These are phyloP conservation scores for Eolophus roseicapilla DNA, from an alignment of 2,113 vertebrate genomes.

Conservation along the genomic window DNA sequence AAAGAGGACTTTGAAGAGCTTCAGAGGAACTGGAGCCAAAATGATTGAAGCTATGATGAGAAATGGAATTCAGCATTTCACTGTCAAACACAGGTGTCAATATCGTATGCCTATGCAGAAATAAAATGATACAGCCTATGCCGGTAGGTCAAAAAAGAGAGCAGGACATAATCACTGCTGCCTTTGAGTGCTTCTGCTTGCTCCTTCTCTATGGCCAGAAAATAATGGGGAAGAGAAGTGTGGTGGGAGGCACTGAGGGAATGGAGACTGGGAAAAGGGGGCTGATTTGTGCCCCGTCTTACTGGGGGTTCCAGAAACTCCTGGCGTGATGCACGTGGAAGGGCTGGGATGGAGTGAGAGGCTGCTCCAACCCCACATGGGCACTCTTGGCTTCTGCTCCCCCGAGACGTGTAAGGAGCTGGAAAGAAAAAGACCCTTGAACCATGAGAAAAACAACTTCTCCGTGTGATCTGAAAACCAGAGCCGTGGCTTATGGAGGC, in stretches of 20 bases:
- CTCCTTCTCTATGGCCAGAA: background rate
- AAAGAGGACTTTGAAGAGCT: slow-evolving; percentile 24
- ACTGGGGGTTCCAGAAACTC: background rate
- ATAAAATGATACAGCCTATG: background rate
- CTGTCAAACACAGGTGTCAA: background rate
- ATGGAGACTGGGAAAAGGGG: background rate
- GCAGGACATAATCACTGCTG: background rate
- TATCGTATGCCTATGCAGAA: background rate
- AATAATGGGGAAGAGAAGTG: background rate
- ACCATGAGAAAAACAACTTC: background rate
- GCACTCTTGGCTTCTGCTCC: background rate
- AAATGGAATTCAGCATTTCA: background rate
- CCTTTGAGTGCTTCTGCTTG: background rate
- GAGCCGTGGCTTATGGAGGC: background rate
- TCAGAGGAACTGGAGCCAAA: background rate
- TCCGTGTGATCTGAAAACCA: background rate
- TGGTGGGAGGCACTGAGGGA: background rate
- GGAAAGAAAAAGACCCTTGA: background rate
- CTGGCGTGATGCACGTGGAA: fast-evolving
- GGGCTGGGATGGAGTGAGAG: background rate
- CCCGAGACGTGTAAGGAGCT: background rate
- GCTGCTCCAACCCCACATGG: background rate
- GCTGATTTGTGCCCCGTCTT: background rate
- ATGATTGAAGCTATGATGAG: background rate
- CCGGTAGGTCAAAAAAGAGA: background rate